Conservation (phyloP, 1,140 invertebrate species). For the Monomorium pharaonis region DNA sequence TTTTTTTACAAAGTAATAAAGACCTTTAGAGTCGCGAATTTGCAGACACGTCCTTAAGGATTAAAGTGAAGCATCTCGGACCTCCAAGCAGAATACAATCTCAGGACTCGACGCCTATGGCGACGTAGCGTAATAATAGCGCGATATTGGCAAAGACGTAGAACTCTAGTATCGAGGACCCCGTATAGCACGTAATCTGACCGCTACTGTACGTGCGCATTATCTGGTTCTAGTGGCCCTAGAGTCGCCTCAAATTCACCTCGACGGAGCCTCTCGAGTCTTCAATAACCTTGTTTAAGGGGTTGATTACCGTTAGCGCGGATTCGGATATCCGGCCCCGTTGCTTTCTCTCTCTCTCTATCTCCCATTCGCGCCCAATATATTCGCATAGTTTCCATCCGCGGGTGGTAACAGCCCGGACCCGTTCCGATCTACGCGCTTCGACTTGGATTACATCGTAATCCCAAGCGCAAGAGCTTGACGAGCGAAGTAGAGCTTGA, state of each 20-base stretch:
- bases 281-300: constrained; percentile 60
- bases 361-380: background rate
- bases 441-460: constrained; percentile 54
- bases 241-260: constrained; percentile 53
- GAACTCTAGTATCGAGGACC: constrained; percentile 48
- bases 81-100: background rate
- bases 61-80: background rate
- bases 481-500: constrained; percentile 39
- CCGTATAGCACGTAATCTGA: constrained; percentile 53
- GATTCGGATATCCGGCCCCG: constrained; percentile 39
- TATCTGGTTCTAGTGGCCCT: constrained; percentile 53
- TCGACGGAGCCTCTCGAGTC: constrained; percentile 51
- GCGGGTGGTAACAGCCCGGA: constrained; percentile 10
- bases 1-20: background rate
- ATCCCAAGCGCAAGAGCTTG: constrained; percentile 45
- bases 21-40: background rate
- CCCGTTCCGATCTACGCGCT: constrained; percentile 36
- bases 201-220: constrained; percentile 42
- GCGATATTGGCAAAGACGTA: constrained; percentile 58
- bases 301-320: constrained; percentile 51
- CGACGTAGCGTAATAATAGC: constrained; percentile 43
- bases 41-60: background rate
- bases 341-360: background rate
- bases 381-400: constrained; percentile 38
- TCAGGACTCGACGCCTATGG: constrained; percentile 42